Evolutionary conservation across 2,113 vertebrate genomes (phyloP).

Genomic region (Toxostoma redivivum): DNA sequence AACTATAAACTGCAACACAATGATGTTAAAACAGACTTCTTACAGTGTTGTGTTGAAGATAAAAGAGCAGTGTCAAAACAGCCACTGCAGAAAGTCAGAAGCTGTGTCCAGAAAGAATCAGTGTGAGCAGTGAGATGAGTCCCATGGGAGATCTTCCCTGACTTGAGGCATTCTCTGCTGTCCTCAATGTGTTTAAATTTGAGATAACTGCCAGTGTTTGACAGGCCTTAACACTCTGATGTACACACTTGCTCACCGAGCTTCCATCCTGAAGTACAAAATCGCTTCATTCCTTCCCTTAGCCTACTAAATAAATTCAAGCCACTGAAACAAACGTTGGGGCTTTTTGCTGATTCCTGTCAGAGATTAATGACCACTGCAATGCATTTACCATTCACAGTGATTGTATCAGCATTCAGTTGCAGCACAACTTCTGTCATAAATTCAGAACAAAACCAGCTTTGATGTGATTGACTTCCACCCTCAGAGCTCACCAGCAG

Average conservation of each 20-base stretch:
- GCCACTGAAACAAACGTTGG: not conserved
- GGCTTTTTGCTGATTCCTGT: not conserved
- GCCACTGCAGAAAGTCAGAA: not conserved
- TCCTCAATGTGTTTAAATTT: not conserved
- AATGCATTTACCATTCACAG: not conserved
- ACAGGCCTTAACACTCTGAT: not conserved
- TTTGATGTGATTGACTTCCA: slow-evolving; percentile 8
- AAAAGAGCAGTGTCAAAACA: not conserved
- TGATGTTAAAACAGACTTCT: not conserved
- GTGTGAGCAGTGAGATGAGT: not conserved
- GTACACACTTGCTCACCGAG: not conserved
- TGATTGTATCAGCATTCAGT: not conserved
- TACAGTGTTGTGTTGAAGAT: not conserved
- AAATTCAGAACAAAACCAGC: not conserved
- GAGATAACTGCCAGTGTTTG: not conserved
- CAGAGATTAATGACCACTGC: not conserved
- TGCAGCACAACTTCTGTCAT: not conserved
- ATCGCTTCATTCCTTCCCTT: not conserved
- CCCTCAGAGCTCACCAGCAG: not conserved
- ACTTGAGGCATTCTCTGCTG: not conserved
- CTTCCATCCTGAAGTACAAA: not conserved
- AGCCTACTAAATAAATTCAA: not conserved
- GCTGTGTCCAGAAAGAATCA: not conserved
- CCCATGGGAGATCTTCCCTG: not conserved
- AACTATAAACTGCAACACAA: not conserved